Evolutionary conservation across 2,797 vertebrate species (phyloP).

Genomic region (Sebastes ruberrimus): DNA sequence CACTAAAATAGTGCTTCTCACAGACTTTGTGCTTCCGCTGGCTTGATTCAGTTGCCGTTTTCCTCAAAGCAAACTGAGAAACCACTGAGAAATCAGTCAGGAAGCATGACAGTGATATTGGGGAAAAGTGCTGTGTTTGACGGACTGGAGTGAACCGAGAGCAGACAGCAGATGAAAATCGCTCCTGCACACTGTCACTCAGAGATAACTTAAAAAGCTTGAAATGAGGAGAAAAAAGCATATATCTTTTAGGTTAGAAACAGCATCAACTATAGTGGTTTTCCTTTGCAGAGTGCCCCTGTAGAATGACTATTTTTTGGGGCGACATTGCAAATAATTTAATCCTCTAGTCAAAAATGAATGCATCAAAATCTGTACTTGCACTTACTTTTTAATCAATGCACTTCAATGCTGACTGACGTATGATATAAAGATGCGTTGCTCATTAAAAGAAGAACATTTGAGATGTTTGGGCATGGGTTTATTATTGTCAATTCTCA

Average conservation of each 20-base stretch:
- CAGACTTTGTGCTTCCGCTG: conserved; percentile 76
- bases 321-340: conserved; percentile 78
- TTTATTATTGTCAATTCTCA: conserved; percentile 73
- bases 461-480: conserved; percentile 80
- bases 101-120: conserved; percentile 69
- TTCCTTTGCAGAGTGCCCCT: conserved; percentile 76
- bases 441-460: conserved; percentile 80
- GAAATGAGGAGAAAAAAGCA: conserved; percentile 66
- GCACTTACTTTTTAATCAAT: conserved; percentile 86
- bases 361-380: conserved; percentile 86
- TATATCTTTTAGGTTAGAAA: conserved; percentile 85
- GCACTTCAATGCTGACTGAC: conserved; percentile 85
- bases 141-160: conserved; percentile 68
- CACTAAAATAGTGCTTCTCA: conserved; percentile 86
- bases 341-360: conserved; percentile 80
- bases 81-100: conserved; percentile 72
- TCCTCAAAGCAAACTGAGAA: conserved; percentile 69
- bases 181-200: conserved; percentile 68
- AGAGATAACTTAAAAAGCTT: conserved; percentile 77
- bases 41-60: conserved; percentile 72
- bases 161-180: conserved; percentile 65
- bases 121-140: conserved; percentile 60
- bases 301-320: conserved; percentile 78
- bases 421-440: conserved; percentile 82
- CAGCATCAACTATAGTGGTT: conserved; percentile 80